Conservation (phyloP, 2,113 vertebrate genomes). For the Vulpes lagopus region DNA sequence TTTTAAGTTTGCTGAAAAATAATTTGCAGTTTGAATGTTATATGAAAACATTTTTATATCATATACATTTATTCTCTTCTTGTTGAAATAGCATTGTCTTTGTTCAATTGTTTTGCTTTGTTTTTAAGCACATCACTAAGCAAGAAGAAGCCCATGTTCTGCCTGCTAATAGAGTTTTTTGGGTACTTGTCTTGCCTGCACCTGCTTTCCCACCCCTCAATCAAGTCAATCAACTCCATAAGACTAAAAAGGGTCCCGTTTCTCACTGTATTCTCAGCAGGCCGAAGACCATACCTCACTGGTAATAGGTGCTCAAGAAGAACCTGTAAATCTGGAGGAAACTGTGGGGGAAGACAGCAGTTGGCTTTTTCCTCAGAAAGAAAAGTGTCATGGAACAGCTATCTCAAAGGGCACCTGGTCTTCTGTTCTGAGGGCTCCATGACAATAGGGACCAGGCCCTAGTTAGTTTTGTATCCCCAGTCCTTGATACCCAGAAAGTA, state of each 20-base stretch:
- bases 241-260: neutral
- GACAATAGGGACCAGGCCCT: neutral
- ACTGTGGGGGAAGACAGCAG: neutral
- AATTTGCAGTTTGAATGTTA: constrained; percentile 35
- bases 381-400: neutral
- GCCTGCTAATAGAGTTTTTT: neutral
- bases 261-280: neutral
- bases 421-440: neutral
- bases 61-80: constrained; percentile 23
- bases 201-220: too few relatives aligned
- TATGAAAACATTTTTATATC: neutral
- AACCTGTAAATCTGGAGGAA: neutral
- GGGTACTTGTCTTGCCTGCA: neutral
- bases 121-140: neutral
- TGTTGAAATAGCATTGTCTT: constrained; percentile 12
- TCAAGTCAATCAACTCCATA: neutral
- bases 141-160: neutral
- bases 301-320: neutral
- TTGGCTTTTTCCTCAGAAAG: neutral
- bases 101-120: constrained; percentile 13
- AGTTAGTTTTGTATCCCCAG: neutral
- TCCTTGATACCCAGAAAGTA: neutral
- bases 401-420: neutral
- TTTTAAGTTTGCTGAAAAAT: neutral
- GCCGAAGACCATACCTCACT: neutral